Evolutionary conservation across 2,113 vertebrate genomes (phyloP).

Genomic region (Hemicordylus capensis): DNA sequence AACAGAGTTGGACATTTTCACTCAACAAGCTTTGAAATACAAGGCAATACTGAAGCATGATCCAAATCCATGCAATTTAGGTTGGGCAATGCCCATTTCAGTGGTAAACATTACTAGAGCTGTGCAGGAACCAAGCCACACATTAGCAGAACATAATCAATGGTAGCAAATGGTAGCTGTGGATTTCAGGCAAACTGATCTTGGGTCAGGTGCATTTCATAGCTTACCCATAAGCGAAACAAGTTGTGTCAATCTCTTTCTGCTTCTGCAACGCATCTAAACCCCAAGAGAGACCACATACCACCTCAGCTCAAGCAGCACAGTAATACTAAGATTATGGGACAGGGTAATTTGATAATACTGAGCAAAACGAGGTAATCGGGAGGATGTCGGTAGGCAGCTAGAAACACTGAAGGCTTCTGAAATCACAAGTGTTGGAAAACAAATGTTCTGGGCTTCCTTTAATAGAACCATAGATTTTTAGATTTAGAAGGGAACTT

Average conservation of each 20-base stretch:
- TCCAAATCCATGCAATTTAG: conserved; percentile 18
- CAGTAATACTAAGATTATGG: conserved; percentile 10
- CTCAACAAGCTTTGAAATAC: conserved; percentile 7
- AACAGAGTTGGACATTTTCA: background rate
- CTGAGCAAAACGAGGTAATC: conserved; percentile 37
- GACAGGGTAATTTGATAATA: conserved; percentile 15
- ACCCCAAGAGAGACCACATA: conserved; percentile 28
- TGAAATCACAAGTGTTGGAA: background rate
- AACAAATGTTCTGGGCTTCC: background rate
- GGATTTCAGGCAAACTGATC: conserved; percentile 11
- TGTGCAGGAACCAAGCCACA: conserved; percentile 1
- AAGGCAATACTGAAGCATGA: background rate
- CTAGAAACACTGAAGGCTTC: background rate
- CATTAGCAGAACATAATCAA: conserved; percentile 18
- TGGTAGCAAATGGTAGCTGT: background rate
- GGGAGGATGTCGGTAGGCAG: background rate
- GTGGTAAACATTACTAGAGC: conserved; percentile 25
- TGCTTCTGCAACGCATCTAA: conserved; percentile 46
- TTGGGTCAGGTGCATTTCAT: conserved; percentile 28
- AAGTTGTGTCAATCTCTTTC: conserved; percentile 44
- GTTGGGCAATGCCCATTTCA: conserved; percentile 2
- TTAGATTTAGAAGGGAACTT: too few relatives aligned
- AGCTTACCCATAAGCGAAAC: conserved; percentile 41
- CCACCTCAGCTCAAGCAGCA: conserved; percentile 37
- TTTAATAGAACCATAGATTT: background rate